Evolutionary conservation across 2,113 vertebrate species (phyloP).

Genomic region (Baryphthengus martii): DNA sequence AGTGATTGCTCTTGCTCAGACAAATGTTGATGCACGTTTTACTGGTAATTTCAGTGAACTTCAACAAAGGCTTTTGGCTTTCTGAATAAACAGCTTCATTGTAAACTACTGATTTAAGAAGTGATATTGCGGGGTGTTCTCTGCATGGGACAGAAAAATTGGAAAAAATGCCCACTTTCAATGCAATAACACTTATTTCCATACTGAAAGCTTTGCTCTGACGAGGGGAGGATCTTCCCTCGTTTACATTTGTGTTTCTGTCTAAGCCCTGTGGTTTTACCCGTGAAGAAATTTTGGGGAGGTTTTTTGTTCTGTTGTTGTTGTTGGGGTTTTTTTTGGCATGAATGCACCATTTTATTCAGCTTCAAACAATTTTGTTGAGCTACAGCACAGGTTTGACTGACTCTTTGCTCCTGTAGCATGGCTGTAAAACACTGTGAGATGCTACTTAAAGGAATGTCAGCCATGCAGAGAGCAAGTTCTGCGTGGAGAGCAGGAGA

Average conservation of each 20-base stretch:
- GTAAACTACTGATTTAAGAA: neutral
- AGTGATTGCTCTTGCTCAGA: neutral
- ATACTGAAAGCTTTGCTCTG: neutral
- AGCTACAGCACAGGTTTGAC: conserved; percentile 51
- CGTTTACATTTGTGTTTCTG: neutral
- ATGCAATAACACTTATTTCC: neutral
- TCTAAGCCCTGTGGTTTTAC: neutral
- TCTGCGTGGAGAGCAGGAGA: neutral
- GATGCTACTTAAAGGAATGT: conserved; percentile 12
- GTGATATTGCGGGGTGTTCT: neutral
- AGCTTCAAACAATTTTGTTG: conserved; percentile 2
- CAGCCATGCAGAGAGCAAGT: neutral
- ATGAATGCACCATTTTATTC: neutral
- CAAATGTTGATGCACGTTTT: neutral
- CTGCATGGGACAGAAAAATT: neutral
- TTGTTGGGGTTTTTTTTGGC: conserved; percentile 33
- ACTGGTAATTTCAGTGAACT: neutral
- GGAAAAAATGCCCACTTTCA: neutral
- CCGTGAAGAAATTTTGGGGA: neutral
- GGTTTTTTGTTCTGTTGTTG: no score
- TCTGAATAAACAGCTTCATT: neutral
- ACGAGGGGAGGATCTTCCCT: neutral
- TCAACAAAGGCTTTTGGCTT: neutral
- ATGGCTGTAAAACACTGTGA: conserved; percentile 21
- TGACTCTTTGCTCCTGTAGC: neutral